Evolutionary conservation across 92 coral and sea anemone species (phyloP), one percentile per base, ranked within the genome.

Genomic region (Metridium senile): DNA sequence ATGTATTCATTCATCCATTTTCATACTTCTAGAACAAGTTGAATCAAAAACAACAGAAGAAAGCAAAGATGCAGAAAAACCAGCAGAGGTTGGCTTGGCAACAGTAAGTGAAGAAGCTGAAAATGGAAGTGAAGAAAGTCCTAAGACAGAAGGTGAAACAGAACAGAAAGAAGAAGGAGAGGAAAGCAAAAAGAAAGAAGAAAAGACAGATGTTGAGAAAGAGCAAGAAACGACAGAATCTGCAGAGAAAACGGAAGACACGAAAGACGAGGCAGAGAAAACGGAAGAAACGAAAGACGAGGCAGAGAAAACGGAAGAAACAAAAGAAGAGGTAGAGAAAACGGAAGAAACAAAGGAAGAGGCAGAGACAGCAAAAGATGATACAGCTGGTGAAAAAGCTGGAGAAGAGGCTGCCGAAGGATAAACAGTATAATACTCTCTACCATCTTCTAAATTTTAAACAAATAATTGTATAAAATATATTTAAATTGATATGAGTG

Each of bases 71-170:
- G 77, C 66, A 56, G 65, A 62, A 26, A 47, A 63, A 26, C 33
- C 29, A 3, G 79, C 78, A 11, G 93, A 78, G 59, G 76, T 32
- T 8, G 72, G 46, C 13, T 45, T 80, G 22, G 25, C 83, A 51
- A 80, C 62, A 9, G 85, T 68, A 34, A 68, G 27, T 33, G 86
- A 86, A 18, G 70, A 51, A 33, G 82, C 69, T 46, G 87, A 83
- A 32, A 70, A 83, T 73, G 52, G 33, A 62, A 76, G 22, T 70
- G 71, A 83, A 0, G 69, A 54, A 17, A 58, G 47, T 11, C 34
- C 75, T 29, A 21, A 68, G 26, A 49, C 62, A 62, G 65, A 49
- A 54, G 69, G 20, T 27, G 69, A 82, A 59, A 46, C 65, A 25
- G 29, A 21, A 72, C 65, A 39, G 19, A 74, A 71, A 32, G 70